Conservation (phyloP, 2,888 invertebrate genomes). For the Ceratothoa steindachneri region DNA sequence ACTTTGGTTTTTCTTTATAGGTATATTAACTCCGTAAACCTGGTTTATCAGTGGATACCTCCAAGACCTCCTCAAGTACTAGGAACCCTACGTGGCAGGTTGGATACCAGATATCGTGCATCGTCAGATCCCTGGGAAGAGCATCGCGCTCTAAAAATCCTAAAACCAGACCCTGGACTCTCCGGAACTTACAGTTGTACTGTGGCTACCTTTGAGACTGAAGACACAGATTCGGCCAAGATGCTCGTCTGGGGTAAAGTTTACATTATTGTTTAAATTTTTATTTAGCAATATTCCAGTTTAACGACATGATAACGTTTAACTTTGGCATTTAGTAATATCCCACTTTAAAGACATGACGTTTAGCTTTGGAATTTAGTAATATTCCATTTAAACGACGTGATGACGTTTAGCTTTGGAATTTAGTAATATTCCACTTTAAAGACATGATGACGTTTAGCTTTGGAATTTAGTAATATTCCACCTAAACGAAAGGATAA, state of each 20-base stretch:
- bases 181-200: slow-evolving; percentile 40
- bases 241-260: slow-evolving; percentile 34
- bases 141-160: slow-evolving; percentile 33
- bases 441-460: too few species aligned
- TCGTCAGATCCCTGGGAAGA: slow-evolving; percentile 22
- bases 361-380: too few species aligned
- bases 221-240: slow-evolving; percentile 25
- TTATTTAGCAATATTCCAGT: background rate
- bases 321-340: too few species aligned
- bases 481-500: too few species aligned
- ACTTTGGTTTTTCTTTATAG: background rate
- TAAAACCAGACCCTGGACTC: slow-evolving; percentile 25
- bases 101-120: slow-evolving; percentile 26
- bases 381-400: too few species aligned
- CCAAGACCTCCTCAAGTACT: slow-evolving; percentile 31
- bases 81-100: slow-evolving; percentile 24
- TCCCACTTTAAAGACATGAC: too few species aligned
- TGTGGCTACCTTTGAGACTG: slow-evolving; percentile 40
- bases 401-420: too few species aligned
- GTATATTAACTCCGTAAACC: slow-evolving; percentile 32
- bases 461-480: too few species aligned
- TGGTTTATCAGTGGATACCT: slow-evolving; percentile 46
- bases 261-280: background rate
- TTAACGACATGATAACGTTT: too few species aligned
- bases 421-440: too few species aligned